phyloP scores from a whole-genome alignment of 1,140 invertebrate species.

The Phymorhynchus buccinoides region DNA sequence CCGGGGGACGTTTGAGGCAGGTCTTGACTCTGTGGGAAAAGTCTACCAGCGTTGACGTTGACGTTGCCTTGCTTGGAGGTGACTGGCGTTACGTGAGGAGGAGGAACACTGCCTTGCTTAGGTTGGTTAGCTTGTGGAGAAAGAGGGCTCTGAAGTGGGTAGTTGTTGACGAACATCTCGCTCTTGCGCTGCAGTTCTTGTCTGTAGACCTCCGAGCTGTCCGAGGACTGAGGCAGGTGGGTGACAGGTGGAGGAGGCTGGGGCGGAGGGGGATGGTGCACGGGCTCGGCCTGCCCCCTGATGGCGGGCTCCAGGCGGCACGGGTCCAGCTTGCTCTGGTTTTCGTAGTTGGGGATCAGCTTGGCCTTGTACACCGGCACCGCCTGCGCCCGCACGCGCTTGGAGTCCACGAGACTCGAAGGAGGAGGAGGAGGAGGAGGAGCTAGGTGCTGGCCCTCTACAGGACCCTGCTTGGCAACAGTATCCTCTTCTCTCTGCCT shows the following conservation, averaged over 20 bases:
- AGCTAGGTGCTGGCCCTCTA: neutral
- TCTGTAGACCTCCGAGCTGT: slow-evolving; percentile 44
- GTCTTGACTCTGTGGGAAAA: neutral
- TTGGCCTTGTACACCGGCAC: slow-evolving; percentile 58
- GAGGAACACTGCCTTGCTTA: neutral
- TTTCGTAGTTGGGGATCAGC: slow-evolving; percentile 58
- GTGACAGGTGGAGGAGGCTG: neutral
- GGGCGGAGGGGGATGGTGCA: slow-evolving; percentile 13
- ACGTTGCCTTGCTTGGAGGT: neutral
- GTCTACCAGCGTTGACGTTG: no score
- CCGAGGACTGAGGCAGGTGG: slow-evolving; percentile 39
- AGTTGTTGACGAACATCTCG: slow-evolving; percentile 43
- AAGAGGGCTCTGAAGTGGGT: neutral
- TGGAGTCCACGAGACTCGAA: slow-evolving; percentile 38
- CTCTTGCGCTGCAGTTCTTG: slow-evolving; percentile 52
- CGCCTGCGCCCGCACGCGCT: slow-evolving; percentile 47
- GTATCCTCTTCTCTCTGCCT: neutral
- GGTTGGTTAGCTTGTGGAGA: neutral
- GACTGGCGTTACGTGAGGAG: no score
- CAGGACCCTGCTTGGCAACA: no score
- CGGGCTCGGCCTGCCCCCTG: slow-evolving; percentile 45
- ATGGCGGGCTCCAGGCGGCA: slow-evolving; percentile 40
- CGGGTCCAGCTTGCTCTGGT: slow-evolving; percentile 54
- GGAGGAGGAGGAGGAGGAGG: no score
- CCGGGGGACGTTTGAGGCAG: neutral